Evolutionary conservation across 1,140 invertebrate genomes (phyloP), one percentile per base, ranked within the genome.

Genomic region (Panulirus ornatus): DNA sequence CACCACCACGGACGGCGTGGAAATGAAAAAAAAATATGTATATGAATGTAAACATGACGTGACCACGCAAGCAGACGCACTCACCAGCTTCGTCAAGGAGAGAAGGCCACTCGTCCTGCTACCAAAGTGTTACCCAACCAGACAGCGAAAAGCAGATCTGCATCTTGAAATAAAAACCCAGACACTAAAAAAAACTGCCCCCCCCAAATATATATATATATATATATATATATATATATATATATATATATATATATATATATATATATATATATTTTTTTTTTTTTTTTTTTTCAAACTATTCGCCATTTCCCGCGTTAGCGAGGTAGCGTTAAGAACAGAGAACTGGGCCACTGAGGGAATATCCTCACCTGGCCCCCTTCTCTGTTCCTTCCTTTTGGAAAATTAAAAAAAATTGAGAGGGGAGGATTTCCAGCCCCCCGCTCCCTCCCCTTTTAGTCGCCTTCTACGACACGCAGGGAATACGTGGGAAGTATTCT

Each of bases 201-300:
- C 22, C 51, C 51, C 11, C 22, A 11, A 58, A 11, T 58, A 22
- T 22, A 22, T 73, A 16, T 73, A 27, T 16, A 22, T 34, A 22
- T 22, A 73, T 73, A 73, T 73, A 73, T 73, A 73, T 73, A 73
- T 73, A 73, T 73, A 73, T 73, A 34, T 73, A 73, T 73, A 22
- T 73, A 73, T 73, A 73, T 73, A 73, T 73, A 73, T 16, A 34
- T 73, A 34, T 73, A 34, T 73, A 73, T 73, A 73, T 73, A 73
- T 73, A 73, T 73, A 34, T 16, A 73, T 73, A 16, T 73, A 73
- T 73, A 73, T 73, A 73, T 73, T 11, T 73, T 11, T 34, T 11
- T 73, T 11, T 34, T 11, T 73, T 11, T 73, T n/a, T n/a, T n/a
- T n/a, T n/a, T n/a, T n/a, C n/a, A n/a, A n/a, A n/a, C n/a, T n/a